A percentile compares a stretch with the other conserved stretches of the same genome.
These are phyloP conservation scores for Chiridota heheva DNA, from an alignment of 35 echinoderm and acorn worm species.

Conservation along the genomic window DNA sequence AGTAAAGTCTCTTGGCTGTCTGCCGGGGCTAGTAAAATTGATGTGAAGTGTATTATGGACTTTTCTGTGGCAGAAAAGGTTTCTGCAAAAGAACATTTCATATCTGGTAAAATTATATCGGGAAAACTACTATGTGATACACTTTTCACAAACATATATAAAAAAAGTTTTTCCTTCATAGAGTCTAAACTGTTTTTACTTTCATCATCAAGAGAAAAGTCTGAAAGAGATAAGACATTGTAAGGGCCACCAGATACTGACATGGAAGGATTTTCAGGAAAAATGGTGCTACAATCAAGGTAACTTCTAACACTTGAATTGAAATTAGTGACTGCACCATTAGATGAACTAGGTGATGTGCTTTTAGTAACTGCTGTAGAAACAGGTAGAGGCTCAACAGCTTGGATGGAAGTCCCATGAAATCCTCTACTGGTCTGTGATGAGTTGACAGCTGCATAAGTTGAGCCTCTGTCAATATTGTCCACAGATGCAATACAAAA, in stretches of 20 bases:
- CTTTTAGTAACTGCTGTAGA: not conserved
- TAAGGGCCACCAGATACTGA: not conserved
- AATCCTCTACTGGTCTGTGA: conserved; percentile 1
- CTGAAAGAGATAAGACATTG: not conserved
- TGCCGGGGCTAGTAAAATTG: conserved; percentile 41
- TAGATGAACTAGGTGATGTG: not conserved
- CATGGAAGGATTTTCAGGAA: not conserved
- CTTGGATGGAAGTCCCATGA: conserved; percentile 20
- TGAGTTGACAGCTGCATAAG: conserved; percentile 13
- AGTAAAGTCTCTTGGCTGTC: conserved; percentile 52
- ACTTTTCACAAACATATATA: conserved; percentile 19
- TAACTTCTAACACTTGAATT: not conserved
- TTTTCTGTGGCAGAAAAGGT: not conserved
- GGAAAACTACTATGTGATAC: not conserved
- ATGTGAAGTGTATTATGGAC: conserved; percentile 40
- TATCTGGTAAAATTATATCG: not conserved
- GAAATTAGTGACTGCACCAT: not conserved
- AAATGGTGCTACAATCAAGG: not conserved
- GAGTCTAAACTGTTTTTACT: not conserved
- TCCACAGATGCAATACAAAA: conserved; percentile 19
- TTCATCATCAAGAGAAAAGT: conserved; percentile 4
- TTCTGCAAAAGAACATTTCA: conserved; percentile 4
- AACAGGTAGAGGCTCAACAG: conserved; percentile 23
- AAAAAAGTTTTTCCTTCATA: not conserved
- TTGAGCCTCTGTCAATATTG: conserved; percentile 10